Evolutionary conservation across 2,797 vertebrate species (phyloP).

Genomic region (Enteromius afrohamiltoni): DNA sequence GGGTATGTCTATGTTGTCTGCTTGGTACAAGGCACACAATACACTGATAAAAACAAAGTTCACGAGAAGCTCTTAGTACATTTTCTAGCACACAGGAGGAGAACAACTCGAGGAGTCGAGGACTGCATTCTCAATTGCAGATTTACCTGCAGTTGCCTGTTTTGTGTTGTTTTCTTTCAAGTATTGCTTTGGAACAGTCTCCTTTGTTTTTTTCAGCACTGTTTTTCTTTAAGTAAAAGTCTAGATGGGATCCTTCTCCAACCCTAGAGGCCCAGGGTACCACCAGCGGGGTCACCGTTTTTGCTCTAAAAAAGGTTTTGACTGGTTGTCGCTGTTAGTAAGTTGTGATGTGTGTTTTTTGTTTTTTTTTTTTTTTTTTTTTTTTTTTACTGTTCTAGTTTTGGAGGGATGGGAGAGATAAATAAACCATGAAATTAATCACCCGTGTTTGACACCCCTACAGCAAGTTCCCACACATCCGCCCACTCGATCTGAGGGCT

Average conservation of each 20-base stretch:
- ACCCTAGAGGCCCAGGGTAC: not conserved
- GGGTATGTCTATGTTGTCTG: conserved; percentile 21
- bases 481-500: conserved; percentile 27
- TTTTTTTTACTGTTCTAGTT: conserved; percentile 17
- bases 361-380: not conserved
- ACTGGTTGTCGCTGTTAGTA: conserved; percentile 50
- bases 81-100: conserved; percentile 25
- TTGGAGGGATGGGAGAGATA: conserved; percentile 37
- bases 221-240: conserved; percentile 2
- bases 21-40: conserved; percentile 11
- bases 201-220: conserved; percentile 25
- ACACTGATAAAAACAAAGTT: conserved; percentile 33
- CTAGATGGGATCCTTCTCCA: conserved; percentile 7
- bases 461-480: conserved; percentile 27
- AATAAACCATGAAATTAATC: conserved; percentile 53
- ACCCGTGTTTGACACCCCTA: conserved; percentile 33
- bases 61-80: conserved; percentile 6
- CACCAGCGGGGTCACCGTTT: conserved; percentile 18
- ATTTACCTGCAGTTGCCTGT: not conserved
- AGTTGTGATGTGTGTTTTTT: conserved; percentile 32
- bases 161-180: not conserved
- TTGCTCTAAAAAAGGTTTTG: conserved; percentile 43
- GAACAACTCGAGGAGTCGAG: conserved; percentile 21
- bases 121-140: conserved; percentile 5
- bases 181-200: not conserved